Base-by-base conservation (phyloP, 2,888 invertebrate genomes). In the Chaetogeoica ovagalla region DNA sequence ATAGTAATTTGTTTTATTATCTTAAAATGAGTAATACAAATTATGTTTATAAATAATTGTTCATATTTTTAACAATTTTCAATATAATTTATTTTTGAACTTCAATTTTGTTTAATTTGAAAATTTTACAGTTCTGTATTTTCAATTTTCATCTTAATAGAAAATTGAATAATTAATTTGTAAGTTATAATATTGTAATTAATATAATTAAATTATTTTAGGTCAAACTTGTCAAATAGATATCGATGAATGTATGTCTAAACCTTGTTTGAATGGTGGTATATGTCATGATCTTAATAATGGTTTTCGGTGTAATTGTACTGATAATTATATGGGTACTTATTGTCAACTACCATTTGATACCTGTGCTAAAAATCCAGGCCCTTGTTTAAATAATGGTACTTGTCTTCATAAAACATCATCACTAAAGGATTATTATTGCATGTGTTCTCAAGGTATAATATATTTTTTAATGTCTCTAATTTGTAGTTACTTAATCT, bases 181-280 rank as follows among this genome's bases (percentile, higher is more conserved):
- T 48, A 23, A 8, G 43, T 55, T 8, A 52, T 15, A 52, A 37
- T 57, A 59, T 39, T 19, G 4, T 30, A 60, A 60, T 92, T 87
- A 91, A 91, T 48, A 19, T 15, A 43, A 72, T 48, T 63, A 65
- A 55, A 75, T 57, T 84, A 86, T 87, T 72, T 87, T 88, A 81
- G 84, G 84, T 17, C 82, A 82, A 39, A 83, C 83, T 86, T 85
- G 96, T 86, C 92, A 94, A 85, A 87, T 86, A 81, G 94, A 96
- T 86, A 92, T 95, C 65, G 91, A 96, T 87, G 96, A 97, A 87
- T 97, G 97, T 87, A 86, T 86, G 81, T 90, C 91, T 13, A 86
- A 88, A 83, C 91, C 90, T 2, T 93, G 93, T 85, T 87, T 88
- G 76, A 91, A 92, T 86, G 90, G 89, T 30, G 92, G 90, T 62